Evolutionary conservation across 2,888 invertebrate species (phyloP), one percentile per base, ranked within the genome.

Genomic region (Drosophila emarginata): DNA sequence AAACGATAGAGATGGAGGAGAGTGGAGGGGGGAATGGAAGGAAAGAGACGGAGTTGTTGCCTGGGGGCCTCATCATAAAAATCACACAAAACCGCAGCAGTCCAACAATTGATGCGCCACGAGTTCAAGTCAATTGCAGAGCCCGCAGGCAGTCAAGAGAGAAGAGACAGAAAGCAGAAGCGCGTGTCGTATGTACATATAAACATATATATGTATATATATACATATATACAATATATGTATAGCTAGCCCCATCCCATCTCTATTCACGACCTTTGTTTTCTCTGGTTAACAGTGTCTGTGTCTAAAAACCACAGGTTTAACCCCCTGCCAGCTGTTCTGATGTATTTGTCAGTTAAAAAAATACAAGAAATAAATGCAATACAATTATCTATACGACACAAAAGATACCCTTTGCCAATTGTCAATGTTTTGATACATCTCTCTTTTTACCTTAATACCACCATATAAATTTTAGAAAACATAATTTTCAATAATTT

Each of bases 51-150:
- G 70, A 72, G 72, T 56, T 60, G 70, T 53, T 66, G 77, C 81
- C 79, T 64, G 57, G 73, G 76, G 76, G 79, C 66, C 69, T 67
- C 81, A 71, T 84, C 79, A 81, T 81, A 82, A 80, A 77, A 81
- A 78, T 81, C 77, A 79, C 77, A 77, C 64, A 79, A 53, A 82
- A 78, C 80, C 81, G 72, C 85, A 84, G 78, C 59, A 53, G n/a
- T 26, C 32, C 53, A 23, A 66, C 74, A 79, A 76, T 78, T 77
- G 81, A 80, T 81, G 82, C 73, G 82, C 81, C 81, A 82, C 85
- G 82, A 85, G 85, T 73, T 71, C 73, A 71, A 80, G 83, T 82
- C 86, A 80, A 85, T 82, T 85, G 80, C 80, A 85, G 77, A 40
- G 79, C 56, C 72, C 65, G 61, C 69, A 66, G 73, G 73, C 73